Conservation (phyloP, 1,140 invertebrate species). For the Anthonomus grandis region DNA sequence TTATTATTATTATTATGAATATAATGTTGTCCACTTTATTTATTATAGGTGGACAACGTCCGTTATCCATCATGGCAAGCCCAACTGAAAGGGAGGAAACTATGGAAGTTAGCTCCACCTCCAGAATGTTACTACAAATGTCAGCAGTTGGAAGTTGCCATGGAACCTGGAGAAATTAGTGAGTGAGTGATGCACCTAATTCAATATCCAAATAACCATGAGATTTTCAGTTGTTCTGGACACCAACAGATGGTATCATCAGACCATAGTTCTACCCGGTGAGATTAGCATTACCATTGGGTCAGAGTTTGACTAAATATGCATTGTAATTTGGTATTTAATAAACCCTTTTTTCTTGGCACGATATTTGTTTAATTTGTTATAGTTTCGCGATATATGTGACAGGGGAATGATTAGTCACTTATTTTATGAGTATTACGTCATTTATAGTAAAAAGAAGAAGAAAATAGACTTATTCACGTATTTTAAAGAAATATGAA, state of each 20-base stretch:
- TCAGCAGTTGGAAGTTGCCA: conserved; percentile 62
- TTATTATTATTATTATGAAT: background rate
- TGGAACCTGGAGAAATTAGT: conserved; percentile 89
- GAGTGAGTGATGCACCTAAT: conserved; percentile 46
- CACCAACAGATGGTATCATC: conserved; percentile 94
- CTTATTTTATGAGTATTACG: too few species aligned
- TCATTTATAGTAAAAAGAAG: too few species aligned
- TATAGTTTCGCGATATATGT: too few species aligned
- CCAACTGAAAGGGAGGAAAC: conserved; percentile 80
- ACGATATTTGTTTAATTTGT: too few species aligned
- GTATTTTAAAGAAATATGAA: too few species aligned
- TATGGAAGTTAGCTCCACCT: conserved; percentile 83
- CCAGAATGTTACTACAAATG: conserved; percentile 84
- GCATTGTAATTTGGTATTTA: too few species aligned
- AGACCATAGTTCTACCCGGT: conserved; percentile 79
- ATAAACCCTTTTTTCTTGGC: too few species aligned
- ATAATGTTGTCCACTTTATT: conserved; percentile 5
- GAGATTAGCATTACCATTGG: conserved; percentile 94
- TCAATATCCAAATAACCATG: background rate
- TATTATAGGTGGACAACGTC: conserved; percentile 83
- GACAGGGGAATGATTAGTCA: too few species aligned
- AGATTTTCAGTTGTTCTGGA: conserved; percentile 81
- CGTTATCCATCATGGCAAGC: conserved; percentile 92
- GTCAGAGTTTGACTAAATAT: conserved; percentile 86
- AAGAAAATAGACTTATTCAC: too few species aligned